phyloP scores from a whole-genome alignment of 1,140 invertebrate species.

The Charaxes varanes region DNA sequence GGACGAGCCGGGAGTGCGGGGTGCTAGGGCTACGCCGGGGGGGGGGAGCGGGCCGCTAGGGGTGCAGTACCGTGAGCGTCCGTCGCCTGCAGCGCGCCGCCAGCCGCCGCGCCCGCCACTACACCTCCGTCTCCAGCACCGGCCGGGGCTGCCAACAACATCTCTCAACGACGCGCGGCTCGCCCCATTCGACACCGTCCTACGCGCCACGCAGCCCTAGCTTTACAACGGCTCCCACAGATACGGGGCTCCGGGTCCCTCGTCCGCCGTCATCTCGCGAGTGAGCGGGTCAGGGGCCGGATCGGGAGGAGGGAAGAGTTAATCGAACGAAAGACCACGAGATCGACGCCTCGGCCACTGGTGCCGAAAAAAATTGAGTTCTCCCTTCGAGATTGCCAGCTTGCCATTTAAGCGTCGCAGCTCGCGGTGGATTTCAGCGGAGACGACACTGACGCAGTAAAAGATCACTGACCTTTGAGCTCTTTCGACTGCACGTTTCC shows the following conservation, averaged over 20 bases:
- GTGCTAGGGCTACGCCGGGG: conserved; percentile 19
- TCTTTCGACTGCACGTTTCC: too few relatives aligned
- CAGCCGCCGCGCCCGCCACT: conserved; percentile 61
- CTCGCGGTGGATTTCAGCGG: too few relatives aligned
- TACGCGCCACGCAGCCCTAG: conserved; percentile 54
- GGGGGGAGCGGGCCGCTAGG: conserved; percentile 24
- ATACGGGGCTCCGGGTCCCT: conserved; percentile 29
- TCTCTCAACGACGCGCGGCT: conserved; percentile 62
- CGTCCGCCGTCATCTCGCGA: conserved; percentile 17
- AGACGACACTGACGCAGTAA: too few relatives aligned
- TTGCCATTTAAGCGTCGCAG: too few relatives aligned
- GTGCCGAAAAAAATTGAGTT: too few relatives aligned
- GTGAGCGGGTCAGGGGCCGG: too few relatives aligned
- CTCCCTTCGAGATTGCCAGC: too few relatives aligned
- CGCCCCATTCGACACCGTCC: conserved; percentile 67
- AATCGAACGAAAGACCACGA: too few relatives aligned
- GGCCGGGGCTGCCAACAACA: conserved; percentile 70
- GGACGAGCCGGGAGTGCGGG: too few relatives aligned
- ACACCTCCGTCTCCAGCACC: conserved; percentile 73
- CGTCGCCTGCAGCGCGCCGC: conserved; percentile 43
- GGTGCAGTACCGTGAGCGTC: conserved; percentile 60
- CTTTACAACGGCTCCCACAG: conserved; percentile 44
- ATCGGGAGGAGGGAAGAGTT: too few relatives aligned
- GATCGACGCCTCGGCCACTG: too few relatives aligned
- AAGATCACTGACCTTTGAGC: too few relatives aligned